phyloP scores from a whole-genome alignment of 2,797 vertebrate species.

The Macropus fuliginosus region DNA sequence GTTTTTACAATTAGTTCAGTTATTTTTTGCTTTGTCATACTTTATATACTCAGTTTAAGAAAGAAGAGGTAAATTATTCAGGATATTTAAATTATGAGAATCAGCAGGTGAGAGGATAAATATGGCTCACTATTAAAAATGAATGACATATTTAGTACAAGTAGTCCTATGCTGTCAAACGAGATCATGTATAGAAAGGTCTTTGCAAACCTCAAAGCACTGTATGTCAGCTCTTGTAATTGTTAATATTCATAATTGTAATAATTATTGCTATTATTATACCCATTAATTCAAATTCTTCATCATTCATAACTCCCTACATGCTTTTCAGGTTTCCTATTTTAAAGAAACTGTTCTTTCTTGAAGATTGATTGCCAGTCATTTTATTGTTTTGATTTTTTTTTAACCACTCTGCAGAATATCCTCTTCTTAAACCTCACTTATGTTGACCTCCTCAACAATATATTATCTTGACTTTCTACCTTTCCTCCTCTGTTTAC shows the following conservation, averaged over 20 bases:
- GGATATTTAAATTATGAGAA: neutral
- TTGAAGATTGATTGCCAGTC: slow-evolving; percentile 7
- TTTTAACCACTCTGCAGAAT: neutral
- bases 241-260: neutral
- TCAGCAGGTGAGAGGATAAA: neutral
- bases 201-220: neutral
- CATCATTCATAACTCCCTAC: neutral
- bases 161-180: neutral
- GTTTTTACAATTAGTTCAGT: neutral
- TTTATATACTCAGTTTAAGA: neutral
- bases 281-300: neutral
- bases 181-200: neutral
- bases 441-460: neutral
- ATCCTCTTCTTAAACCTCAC: neutral
- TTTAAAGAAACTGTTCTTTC: neutral
- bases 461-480: neutral
- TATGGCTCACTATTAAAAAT: neutral
- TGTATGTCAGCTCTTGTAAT: neutral
- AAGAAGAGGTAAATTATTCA: neutral
- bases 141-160: neutral
- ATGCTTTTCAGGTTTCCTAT: neutral
- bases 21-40: neutral
- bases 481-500: neutral
- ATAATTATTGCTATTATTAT: neutral
- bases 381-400: neutral